Evolutionary conservation across 2,797 vertebrate genomes (phyloP).

Genomic region (Notamacropus eugenii): DNA sequence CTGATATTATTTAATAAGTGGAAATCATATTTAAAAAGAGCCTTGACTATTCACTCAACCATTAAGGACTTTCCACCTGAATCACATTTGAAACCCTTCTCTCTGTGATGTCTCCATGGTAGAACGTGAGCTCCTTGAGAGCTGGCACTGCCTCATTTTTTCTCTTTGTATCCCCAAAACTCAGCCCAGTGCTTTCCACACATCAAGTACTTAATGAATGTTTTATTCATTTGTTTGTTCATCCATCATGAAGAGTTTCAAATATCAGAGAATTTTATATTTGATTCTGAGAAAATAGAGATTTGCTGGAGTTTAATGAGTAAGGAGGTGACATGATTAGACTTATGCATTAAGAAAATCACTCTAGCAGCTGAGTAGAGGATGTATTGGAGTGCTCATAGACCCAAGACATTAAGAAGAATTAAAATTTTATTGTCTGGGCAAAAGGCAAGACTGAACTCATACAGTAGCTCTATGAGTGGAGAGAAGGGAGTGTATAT

Average conservation of each 20-base stretch:
- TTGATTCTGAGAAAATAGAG: neutral
- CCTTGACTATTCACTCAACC: neutral
- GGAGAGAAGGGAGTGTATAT: neutral
- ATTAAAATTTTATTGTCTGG: neutral
- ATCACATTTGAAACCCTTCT: neutral
- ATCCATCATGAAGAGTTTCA: neutral
- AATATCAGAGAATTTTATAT: neutral
- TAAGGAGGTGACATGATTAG: neutral
- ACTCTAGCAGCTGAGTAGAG: neutral
- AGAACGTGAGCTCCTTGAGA: neutral
- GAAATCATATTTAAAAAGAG: neutral
- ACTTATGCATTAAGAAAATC: neutral
- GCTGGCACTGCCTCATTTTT: neutral
- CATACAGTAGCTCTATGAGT: neutral
- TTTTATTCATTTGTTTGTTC: neutral
- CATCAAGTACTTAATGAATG: neutral
- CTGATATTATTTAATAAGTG: neutral
- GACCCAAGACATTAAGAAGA: neutral
- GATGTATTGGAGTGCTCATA: neutral
- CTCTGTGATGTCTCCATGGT: neutral
- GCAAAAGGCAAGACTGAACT: neutral
- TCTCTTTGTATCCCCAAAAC: neutral
- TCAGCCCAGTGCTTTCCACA: neutral
- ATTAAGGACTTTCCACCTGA: neutral
- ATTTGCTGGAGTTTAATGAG: neutral